A percentile compares a stretch with the other conserved stretches of the same genome.
These are phyloP conservation scores for Coptotermes formosanus DNA, from an alignment of 1,140 invertebrate species.

Conservation along the genomic window DNA sequence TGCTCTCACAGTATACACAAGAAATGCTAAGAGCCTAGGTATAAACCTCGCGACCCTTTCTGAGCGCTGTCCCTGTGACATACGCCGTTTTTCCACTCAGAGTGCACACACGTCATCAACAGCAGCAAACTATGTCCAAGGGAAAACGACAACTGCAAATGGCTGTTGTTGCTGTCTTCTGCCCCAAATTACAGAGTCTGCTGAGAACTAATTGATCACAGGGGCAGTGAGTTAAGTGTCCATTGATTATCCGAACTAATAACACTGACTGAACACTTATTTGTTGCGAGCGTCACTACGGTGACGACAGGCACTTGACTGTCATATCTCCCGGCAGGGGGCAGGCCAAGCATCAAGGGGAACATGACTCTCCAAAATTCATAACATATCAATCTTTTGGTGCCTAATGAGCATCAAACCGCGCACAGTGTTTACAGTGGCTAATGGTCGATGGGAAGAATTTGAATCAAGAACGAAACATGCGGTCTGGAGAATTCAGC, in stretches of 20 bases:
- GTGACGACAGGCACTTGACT: background rate
- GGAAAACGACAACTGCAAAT: slow-evolving; percentile 14
- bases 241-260: slow-evolving; percentile 3
- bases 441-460: background rate
- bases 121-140: background rate
- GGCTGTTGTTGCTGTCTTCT: background rate
- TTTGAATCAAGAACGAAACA: background rate
- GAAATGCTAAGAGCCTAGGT: too few relatives aligned
- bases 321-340: background rate
- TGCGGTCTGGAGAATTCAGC: too few relatives aligned
- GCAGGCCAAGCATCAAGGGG: background rate
- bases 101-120: background rate
- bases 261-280: slow-evolving; percentile 2
- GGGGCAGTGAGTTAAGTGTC: background rate
- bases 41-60: background rate
- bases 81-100: background rate
- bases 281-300: background rate
- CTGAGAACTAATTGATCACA: background rate
- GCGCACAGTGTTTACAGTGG: background rate
- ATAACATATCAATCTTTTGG: background rate
- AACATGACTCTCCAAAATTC: slow-evolving; percentile 9
- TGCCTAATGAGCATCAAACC: background rate
- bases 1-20: too few relatives aligned
- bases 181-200: slow-evolving; percentile 9
- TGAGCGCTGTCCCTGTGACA: background rate